These are phyloP conservation scores for Heterochromis multidens DNA, from an alignment of 2,113 vertebrate genomes.

Conservation along the genomic window DNA sequence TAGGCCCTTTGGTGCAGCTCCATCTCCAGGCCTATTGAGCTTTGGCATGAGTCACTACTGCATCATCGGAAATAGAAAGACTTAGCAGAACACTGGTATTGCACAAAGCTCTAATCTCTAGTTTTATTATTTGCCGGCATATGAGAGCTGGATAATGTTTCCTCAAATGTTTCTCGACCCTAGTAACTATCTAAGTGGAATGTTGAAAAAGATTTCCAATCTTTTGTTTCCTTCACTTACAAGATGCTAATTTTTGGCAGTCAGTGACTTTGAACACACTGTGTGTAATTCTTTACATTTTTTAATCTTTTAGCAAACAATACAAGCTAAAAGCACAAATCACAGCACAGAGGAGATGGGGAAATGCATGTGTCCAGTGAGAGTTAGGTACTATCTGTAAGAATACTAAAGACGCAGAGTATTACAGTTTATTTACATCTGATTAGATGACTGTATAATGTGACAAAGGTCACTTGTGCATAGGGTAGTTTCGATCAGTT, in stretches of 20 bases:
- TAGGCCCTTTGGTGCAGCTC: conserved; percentile 26
- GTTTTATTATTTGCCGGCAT: conserved; percentile 1
- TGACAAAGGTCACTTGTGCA: too few relatives aligned
- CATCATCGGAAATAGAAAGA: conserved; percentile 1
- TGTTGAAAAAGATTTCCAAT: background rate
- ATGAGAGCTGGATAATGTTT: conserved; percentile 1
- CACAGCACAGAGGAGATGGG: background rate
- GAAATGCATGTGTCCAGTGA: background rate
- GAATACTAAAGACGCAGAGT: background rate
- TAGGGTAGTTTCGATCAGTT: too few relatives aligned
- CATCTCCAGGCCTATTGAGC: conserved; percentile 6
- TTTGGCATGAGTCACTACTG: conserved; percentile 26
- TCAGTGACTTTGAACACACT: background rate
- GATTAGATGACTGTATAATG: background rate
- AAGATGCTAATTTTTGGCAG: background rate
- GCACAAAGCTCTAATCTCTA: background rate
- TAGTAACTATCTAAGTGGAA: background rate
- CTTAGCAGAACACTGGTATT: background rate
- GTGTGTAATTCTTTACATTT: background rate
- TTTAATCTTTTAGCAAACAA: background rate
- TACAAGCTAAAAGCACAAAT: background rate
- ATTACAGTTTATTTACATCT: background rate
- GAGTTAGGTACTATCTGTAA: background rate
- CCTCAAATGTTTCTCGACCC: background rate
- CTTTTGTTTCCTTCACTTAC: background rate